Conservation (phyloP, 2,797 vertebrate species). For the Petrocephalus sullivani region DNA sequence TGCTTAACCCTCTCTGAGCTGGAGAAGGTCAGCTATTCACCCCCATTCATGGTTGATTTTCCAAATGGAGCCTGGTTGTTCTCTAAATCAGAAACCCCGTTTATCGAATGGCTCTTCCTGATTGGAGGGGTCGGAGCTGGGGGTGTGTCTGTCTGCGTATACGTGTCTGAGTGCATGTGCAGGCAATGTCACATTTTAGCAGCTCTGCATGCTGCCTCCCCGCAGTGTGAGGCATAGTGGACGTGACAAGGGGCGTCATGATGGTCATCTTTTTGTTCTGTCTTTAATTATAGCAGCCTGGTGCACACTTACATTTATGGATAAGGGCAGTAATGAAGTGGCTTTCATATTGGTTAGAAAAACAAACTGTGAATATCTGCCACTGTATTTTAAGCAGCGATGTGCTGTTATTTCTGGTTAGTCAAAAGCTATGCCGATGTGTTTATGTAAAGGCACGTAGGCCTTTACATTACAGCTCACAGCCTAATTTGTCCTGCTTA, state of each 20-base stretch:
- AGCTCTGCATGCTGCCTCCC: background rate
- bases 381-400: constrained; percentile 39
- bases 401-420: constrained; percentile 41
- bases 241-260: background rate
- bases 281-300: background rate
- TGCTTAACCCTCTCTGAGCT: background rate
- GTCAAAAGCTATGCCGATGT: constrained; percentile 30
- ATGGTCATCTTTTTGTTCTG: background rate
- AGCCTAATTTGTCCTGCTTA: background rate
- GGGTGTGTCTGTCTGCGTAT: background rate
- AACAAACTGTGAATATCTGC: constrained; percentile 17
- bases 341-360: background rate
- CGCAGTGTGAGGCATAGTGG: background rate
- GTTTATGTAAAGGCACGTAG: constrained; percentile 4
- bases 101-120: background rate
- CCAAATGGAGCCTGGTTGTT: background rate
- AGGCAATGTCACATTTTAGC: background rate
- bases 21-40: background rate
- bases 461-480: background rate
- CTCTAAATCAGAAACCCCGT: background rate
- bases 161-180: background rate
- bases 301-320: background rate
- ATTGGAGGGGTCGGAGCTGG: background rate
- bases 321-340: background rate
- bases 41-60: background rate